phyloP scores from a whole-genome alignment of 2,888 invertebrate species.

The Apotomis capreana region DNA sequence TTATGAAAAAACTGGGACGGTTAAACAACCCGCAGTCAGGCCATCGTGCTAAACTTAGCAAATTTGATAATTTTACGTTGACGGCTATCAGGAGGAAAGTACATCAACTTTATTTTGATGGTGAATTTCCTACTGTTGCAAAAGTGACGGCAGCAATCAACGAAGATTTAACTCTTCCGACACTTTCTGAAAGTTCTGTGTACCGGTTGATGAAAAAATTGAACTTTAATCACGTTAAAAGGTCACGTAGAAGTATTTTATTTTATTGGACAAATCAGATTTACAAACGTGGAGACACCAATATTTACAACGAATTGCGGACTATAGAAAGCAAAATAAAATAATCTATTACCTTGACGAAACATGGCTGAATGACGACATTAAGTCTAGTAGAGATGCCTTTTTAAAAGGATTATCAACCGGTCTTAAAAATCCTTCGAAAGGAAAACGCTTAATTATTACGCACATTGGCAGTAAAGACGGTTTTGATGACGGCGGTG shows the following conservation, averaged over 20 bases:
- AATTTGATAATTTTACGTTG: slow-evolving; percentile 1
- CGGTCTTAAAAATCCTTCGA: too few species aligned
- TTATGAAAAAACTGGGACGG: slow-evolving; percentile 1
- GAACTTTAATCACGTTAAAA: slow-evolving; percentile 20
- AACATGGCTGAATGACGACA: background rate
- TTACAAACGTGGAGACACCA: background rate
- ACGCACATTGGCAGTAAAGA: slow-evolving; percentile 29
- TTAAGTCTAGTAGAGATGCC: background rate
- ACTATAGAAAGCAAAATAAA: too few species aligned
- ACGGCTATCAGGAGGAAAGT: slow-evolving; percentile 5
- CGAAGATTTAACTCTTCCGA: slow-evolving; percentile 13
- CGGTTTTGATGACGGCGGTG: slow-evolving; percentile 13
- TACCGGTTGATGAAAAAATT: slow-evolving; percentile 21
- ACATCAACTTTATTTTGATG: background rate
- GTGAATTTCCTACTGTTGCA: slow-evolving; percentile 13
- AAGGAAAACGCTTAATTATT: slow-evolving; percentile 13
- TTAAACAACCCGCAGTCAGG: slow-evolving; percentile 3
- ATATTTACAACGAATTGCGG: too few species aligned
- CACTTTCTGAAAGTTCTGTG: slow-evolving; percentile 7
- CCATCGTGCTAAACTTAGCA: slow-evolving; percentile 4
- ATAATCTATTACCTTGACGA: too few species aligned
- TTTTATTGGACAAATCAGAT: slow-evolving; percentile 18
- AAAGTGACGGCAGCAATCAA: slow-evolving; percentile 16
- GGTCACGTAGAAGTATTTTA: slow-evolving; percentile 14
- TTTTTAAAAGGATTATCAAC: slow-evolving; percentile 13